phyloP scores from a whole-genome alignment of 1,140 invertebrate genomes.

The Globodera rostochiensis region DNA sequence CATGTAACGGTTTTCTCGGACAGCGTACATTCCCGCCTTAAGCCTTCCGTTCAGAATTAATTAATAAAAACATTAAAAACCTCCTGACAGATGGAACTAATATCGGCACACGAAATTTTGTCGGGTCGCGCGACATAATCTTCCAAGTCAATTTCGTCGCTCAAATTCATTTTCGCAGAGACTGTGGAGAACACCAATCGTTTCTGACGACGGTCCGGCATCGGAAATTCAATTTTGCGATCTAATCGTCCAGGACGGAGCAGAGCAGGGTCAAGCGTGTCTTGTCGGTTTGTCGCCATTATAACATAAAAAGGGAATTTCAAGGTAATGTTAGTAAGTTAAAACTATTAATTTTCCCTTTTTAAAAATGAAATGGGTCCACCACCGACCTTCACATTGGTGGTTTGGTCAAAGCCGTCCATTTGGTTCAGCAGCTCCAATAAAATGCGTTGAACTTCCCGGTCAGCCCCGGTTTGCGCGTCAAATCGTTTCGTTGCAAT shows the following conservation, averaged over 20 bases:
- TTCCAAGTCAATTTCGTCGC: constrained; percentile 97
- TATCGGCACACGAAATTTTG: constrained; percentile 96
- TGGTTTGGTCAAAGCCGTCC: constrained; percentile 99
- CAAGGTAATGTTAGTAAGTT: background rate
- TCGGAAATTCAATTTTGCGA: constrained; percentile 97
- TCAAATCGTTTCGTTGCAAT: constrained; percentile 62
- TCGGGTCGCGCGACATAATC: constrained; percentile 98
- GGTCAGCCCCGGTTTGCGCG: constrained; percentile 81
- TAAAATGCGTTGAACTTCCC: constrained; percentile 97
- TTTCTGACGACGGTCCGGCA: constrained; percentile 95
- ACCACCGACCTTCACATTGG: constrained; percentile 86
- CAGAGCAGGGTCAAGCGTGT: constrained; percentile 95
- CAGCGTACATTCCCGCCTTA: constrained; percentile 85
- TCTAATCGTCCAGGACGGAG: constrained; percentile 93
- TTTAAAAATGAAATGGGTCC: background rate
- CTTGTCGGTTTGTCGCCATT: constrained; percentile 98
- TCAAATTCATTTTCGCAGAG: constrained; percentile 97
- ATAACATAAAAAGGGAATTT: constrained; percentile 77
- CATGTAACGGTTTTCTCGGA: constrained; percentile 96
- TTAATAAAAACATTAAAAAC: background rate
- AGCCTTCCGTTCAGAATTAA: background rate
- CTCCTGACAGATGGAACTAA: constrained; percentile 99
- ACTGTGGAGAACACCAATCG: constrained; percentile 97
- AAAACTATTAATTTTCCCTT: background rate
- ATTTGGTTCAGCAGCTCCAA: constrained; percentile 97